Base-by-base conservation (phyloP, 2,888 invertebrate species). In the Elmis aenea region DNA sequence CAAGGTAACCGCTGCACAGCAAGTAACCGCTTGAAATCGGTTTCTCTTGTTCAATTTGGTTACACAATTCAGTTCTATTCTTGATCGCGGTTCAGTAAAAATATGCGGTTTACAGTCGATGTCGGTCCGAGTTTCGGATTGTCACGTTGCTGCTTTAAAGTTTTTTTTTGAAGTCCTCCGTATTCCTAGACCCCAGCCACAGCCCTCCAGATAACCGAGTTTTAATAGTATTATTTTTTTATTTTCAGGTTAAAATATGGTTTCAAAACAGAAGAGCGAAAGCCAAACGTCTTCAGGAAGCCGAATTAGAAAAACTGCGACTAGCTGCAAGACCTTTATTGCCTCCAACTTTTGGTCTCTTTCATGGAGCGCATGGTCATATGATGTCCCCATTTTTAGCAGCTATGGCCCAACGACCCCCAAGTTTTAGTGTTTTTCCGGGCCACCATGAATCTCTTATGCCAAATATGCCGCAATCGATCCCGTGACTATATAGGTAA, bases 231-330 rank as follows among this genome's bases (percentile, higher is more conserved):
- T n/a, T n/a, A n/a, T n/a, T n/a, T n/a, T n/a, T n/a, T n/a, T n/a
- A n/a, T n/a, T 59, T 72, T 1, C 80, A 87, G 77, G 84, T 84
- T 46, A 82, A 82, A 65, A 81, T 81, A 52, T 81, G 81, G 81
- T 81, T 81, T 62, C 81, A 81, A 67, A 82, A 82, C 55, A 77
- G 87, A 64, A 76, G 90, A 28, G 96, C 96, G 50, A 97, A 97
- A 71, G 93, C 93, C 59, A 97, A 97, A 74, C 76, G 97, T 12
- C 77, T 96, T 3, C 94, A 95, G 71, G 95, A 97, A 62, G 96
- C 93, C 1, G 93, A 93, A 68, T 78, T 93, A 52, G 93, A 94
- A 68, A 92, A 93, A 64, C 71, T 92, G 33, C 77, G 91, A 55
- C 73, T 90, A 13, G 86, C 89, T n/a, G 85, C 87, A 3, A 72